Conservation (phyloP, 2,888 invertebrate species). For the Lepidochrysops patricia region DNA sequence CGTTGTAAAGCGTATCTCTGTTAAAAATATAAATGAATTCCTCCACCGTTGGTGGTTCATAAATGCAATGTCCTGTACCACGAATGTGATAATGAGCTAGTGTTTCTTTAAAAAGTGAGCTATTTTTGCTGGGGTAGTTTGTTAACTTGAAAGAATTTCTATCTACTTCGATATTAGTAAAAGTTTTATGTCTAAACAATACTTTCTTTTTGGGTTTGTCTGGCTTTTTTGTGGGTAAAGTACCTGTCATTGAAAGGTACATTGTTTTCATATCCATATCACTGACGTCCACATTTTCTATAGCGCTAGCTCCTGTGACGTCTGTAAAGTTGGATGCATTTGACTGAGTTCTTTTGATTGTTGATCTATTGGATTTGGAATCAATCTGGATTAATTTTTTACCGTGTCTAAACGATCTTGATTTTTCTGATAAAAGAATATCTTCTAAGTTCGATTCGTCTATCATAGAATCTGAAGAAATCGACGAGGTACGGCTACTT, state of each 20-base stretch:
- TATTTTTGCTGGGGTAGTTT: conserved; percentile 49
- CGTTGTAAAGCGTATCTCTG: conserved; percentile 53
- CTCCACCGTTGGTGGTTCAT: conserved; percentile 56
- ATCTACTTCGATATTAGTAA: conserved; percentile 63
- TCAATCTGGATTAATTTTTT: conserved; percentile 33
- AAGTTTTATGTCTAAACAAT: conserved; percentile 65
- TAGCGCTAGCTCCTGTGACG: conserved; percentile 57
- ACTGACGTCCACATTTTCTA: conserved; percentile 66
- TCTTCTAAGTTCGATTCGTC: conserved; percentile 67
- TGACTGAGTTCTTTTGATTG: conserved; percentile 45
- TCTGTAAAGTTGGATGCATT: conserved; percentile 53
- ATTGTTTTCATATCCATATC: conserved; percentile 42
- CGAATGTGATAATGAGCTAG: conserved; percentile 61
- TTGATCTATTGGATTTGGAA: conserved; percentile 37
- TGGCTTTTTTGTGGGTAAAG: conserved; percentile 52
- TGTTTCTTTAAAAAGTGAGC: conserved; percentile 54
- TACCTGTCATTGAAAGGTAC: conserved; percentile 59
- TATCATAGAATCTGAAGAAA: conserved; percentile 59
- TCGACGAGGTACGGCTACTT: conserved; percentile 49
- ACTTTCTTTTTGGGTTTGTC: conserved; percentile 48
- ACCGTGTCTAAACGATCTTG: conserved; percentile 58
- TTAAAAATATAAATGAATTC: conserved; percentile 67
- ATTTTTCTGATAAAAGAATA: conserved; percentile 60
- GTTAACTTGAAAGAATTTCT: conserved; percentile 47
- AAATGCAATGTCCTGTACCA: conserved; percentile 67